Evolutionary conservation across 2,113 vertebrate genomes (phyloP).

Genomic region (Choloepus hoffmanni): DNA sequence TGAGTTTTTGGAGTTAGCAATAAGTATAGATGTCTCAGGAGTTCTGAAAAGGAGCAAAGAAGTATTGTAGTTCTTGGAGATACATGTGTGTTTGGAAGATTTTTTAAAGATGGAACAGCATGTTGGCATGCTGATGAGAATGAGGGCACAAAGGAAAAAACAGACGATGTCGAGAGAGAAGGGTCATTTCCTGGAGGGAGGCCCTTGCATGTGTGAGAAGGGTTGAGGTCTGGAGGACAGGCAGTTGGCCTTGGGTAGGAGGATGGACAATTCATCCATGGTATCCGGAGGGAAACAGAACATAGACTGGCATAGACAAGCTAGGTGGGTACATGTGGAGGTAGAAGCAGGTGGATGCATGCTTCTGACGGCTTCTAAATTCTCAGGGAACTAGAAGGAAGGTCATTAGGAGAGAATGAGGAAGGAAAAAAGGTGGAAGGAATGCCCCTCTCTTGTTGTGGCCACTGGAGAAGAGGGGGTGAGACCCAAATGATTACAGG

Average conservation of each 20-base stretch:
- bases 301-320: background rate
- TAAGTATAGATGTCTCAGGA: background rate
- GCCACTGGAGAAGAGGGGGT: background rate
- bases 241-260: background rate
- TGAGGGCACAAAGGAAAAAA: background rate
- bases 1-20: background rate
- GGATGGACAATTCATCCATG: background rate
- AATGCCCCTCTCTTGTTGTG: background rate
- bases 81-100: background rate
- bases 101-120: background rate
- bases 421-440: background rate
- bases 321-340: background rate
- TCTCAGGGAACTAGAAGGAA: background rate
- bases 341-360: no score
- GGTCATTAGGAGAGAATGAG: background rate
- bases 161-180: background rate
- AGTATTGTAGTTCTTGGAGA: background rate
- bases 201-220: background rate
- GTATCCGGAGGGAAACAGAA: background rate
- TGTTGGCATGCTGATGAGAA: background rate
- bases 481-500: background rate
- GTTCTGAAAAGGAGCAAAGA: background rate
- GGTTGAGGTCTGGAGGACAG: background rate
- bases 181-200: background rate
- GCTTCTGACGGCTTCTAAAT: background rate